Percentiles rank a stretch among this genome's conserved stretches.
Evolutionary conservation across 1,140 invertebrate genomes (phyloP).

Genomic region (Dufourea novaeangliae): DNA sequence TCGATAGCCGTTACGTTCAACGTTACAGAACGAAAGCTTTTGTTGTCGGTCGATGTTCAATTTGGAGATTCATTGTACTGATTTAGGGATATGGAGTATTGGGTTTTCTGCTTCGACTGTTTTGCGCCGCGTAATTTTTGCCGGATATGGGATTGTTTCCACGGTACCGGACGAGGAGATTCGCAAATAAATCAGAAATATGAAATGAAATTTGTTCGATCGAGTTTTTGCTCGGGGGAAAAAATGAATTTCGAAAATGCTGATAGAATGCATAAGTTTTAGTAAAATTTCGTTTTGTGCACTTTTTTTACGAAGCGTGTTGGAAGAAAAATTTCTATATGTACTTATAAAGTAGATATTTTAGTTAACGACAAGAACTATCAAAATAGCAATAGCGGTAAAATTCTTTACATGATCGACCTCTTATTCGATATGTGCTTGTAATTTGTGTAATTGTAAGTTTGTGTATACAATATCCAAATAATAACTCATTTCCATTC

Average conservation of each 20-base stretch:
- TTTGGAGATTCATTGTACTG: conserved; percentile 30
- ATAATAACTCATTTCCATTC: no score
- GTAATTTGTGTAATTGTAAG: no score
- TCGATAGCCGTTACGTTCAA: not conserved
- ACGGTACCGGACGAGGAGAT: no score
- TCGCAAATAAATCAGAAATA: conserved; percentile 1
- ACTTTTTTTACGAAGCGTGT: no score
- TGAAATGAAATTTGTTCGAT: not conserved
- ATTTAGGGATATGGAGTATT: conserved; percentile 25
- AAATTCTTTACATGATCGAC: no score
- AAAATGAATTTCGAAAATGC: not conserved
- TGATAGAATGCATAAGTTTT: not conserved
- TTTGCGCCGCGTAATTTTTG: not conserved
- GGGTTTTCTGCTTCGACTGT: not conserved
- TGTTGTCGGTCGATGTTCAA: conserved; percentile 27
- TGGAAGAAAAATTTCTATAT: not conserved
- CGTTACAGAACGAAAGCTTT: not conserved
- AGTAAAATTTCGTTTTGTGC: no score
- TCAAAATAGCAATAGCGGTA: no score
- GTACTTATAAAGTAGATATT: no score
- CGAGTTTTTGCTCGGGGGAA: not conserved
- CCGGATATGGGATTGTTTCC: not conserved
- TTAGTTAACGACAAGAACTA: no score
- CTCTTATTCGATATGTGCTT: no score
- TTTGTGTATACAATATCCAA: no score